phyloP scores from a whole-genome alignment of 2,797 vertebrate genomes.

The Uromys caudimaculatus region DNA sequence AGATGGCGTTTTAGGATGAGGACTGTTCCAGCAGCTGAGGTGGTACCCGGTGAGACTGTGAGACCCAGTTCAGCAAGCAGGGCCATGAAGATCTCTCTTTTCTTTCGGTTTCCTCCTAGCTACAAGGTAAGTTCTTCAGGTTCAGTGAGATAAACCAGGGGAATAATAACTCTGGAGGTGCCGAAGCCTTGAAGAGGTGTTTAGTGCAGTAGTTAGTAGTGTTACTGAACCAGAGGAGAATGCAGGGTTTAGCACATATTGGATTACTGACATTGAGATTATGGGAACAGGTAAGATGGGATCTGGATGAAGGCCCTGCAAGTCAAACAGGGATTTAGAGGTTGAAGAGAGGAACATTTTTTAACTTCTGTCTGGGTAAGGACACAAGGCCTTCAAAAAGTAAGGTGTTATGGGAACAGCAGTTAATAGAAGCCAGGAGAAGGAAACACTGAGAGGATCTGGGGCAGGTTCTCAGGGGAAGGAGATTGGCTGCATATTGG shows the following conservation, averaged over 20 bases:
- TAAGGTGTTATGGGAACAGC: too few species aligned
- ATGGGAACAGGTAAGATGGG: background rate
- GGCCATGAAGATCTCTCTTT: background rate
- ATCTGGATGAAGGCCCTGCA: background rate
- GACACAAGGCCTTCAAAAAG: too few species aligned
- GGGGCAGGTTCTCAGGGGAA: too few species aligned
- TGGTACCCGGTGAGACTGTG: background rate
- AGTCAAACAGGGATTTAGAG: background rate
- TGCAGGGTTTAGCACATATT: too few species aligned
- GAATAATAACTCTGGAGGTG: background rate
- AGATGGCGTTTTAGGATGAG: background rate
- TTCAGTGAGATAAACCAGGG: background rate
- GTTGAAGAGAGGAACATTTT: background rate
- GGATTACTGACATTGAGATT: background rate
- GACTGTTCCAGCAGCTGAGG: background rate
- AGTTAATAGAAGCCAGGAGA: too few species aligned
- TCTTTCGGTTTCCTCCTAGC: background rate
- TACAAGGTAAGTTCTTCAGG: background rate
- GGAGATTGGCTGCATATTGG: too few species aligned
- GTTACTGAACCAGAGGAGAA: too few species aligned
- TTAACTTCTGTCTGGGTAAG: background rate
- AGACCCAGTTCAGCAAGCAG: background rate
- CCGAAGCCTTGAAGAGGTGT: background rate
- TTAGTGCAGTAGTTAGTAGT: background rate
- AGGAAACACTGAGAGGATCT: too few species aligned